These are phyloP conservation scores for Halictus quadricinctus DNA, from an alignment of 2,888 invertebrate species.

Conservation along the genomic window DNA sequence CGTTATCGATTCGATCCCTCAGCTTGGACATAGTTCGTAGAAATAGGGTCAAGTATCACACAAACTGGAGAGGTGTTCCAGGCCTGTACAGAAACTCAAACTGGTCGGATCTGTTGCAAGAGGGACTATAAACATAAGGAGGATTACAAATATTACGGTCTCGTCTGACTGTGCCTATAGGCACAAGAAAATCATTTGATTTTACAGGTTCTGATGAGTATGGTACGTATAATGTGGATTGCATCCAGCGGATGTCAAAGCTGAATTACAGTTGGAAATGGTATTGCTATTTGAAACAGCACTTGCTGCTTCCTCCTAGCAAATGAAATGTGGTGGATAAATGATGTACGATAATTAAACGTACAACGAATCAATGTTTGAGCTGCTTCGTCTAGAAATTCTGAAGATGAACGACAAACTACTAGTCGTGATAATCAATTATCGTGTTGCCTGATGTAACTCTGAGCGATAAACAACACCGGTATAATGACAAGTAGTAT, in stretches of 20 bases:
- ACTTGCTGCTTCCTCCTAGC: not conserved
- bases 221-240: not conserved
- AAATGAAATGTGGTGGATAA: not conserved
- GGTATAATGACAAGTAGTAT: not conserved
- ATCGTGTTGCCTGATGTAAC: not conserved
- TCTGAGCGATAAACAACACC: not conserved
- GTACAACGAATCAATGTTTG: not conserved
- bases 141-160: not conserved
- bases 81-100: not conserved
- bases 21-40: not conserved
- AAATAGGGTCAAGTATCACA: slow-evolving; percentile 5
- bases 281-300: not conserved
- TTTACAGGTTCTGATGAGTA: not conserved
- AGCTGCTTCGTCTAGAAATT: not conserved
- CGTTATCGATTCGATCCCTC: not conserved
- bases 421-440: not conserved
- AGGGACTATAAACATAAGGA: not conserved
- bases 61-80: not conserved
- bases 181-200: not conserved
- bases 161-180: not conserved
- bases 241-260: not conserved
- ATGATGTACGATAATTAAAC: not conserved
- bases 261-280: not conserved
- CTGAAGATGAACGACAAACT: not conserved
- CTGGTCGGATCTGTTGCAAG: not conserved